Conservation (phyloP, 2,888 invertebrate species). For the Nematopogon swammerdamellus region DNA sequence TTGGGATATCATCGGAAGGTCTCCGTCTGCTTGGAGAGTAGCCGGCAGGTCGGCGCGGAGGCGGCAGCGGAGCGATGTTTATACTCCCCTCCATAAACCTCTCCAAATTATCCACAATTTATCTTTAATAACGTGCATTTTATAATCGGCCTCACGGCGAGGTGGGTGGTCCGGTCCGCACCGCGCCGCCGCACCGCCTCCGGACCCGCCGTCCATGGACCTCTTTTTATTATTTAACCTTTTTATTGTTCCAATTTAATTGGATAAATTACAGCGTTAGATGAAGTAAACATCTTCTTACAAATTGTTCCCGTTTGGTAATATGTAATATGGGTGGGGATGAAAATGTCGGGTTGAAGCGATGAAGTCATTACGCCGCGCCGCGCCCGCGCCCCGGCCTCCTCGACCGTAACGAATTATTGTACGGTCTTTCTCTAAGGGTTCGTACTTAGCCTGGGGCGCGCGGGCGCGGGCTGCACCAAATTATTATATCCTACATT, state of each 20-base stretch:
- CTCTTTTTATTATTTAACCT: neutral
- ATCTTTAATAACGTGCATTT: slow-evolving; percentile 36
- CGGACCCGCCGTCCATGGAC: slow-evolving; percentile 16
- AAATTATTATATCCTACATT: too few relatives aligned
- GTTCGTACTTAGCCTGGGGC: too few relatives aligned
- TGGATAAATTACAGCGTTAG: slow-evolving; percentile 52
- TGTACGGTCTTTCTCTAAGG: too few relatives aligned
- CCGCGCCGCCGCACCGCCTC: slow-evolving; percentile 20
- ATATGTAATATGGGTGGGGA: neutral
- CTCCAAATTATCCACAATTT: slow-evolving; percentile 53
- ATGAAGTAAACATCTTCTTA: slow-evolving; percentile 30
- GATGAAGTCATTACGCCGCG: too few relatives aligned
- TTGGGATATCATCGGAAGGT: too few relatives aligned
- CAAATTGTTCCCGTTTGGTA: slow-evolving; percentile 16
- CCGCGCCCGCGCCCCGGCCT: too few relatives aligned
- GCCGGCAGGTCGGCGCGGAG: too few relatives aligned
- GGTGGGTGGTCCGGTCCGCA: slow-evolving; percentile 39
- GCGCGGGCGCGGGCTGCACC: too few relatives aligned
- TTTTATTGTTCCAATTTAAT: slow-evolving; percentile 21
- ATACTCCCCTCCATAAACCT: slow-evolving; percentile 21
- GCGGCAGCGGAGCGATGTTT: too few relatives aligned
- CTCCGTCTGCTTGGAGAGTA: too few relatives aligned
- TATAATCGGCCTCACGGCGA: slow-evolving; percentile 13
- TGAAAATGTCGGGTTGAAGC: too few relatives aligned
- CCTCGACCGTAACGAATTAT: too few relatives aligned